Conservation (phyloP, 64 coral and sea anemone species). For the Pachyseris speciosa region DNA sequence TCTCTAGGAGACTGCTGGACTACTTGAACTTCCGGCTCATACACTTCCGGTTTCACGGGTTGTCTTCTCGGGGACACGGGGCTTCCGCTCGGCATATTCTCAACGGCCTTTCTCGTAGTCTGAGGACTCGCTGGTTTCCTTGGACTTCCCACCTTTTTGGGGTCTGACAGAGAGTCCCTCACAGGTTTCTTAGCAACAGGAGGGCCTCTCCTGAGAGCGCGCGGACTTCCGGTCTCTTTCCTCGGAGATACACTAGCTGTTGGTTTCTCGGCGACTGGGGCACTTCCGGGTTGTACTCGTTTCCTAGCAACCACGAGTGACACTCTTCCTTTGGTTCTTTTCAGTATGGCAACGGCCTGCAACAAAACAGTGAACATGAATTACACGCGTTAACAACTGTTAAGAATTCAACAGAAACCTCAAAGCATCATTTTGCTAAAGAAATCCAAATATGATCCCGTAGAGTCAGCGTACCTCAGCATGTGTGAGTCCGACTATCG, state of each 20-base stretch:
- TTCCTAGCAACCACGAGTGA: conserved; percentile 86
- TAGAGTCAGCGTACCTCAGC: conserved; percentile 75
- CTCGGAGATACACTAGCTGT: conserved; percentile 20
- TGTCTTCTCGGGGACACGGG: not conserved
- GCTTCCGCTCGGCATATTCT: not conserved
- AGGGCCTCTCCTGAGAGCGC: not conserved
- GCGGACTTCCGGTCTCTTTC: conserved; percentile 14
- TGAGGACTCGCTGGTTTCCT: conserved; percentile 6
- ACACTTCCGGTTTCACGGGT: not conserved
- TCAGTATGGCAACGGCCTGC: conserved; percentile 84
- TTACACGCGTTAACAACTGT: too few relatives aligned
- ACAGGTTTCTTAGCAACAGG: conserved; percentile 32
- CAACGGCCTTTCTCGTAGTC: not conserved
- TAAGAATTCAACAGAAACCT: too few relatives aligned
- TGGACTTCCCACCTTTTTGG: not conserved
- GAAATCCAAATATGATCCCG: too few relatives aligned
- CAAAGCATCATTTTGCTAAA: too few relatives aligned
- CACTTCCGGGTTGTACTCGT: conserved; percentile 22
- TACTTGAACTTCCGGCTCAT: not conserved
- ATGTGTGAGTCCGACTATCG: conserved; percentile 85
- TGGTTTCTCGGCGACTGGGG: conserved; percentile 45
- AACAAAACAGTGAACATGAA: not conserved
- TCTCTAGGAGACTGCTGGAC: conserved; percentile 21
- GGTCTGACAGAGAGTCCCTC: not conserved
- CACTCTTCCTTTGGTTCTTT: conserved; percentile 84